These are phyloP conservation scores for Astreopora myriophthalma DNA, from an alignment of 64 coral and sea anemone genomes.

Conservation along the genomic window DNA sequence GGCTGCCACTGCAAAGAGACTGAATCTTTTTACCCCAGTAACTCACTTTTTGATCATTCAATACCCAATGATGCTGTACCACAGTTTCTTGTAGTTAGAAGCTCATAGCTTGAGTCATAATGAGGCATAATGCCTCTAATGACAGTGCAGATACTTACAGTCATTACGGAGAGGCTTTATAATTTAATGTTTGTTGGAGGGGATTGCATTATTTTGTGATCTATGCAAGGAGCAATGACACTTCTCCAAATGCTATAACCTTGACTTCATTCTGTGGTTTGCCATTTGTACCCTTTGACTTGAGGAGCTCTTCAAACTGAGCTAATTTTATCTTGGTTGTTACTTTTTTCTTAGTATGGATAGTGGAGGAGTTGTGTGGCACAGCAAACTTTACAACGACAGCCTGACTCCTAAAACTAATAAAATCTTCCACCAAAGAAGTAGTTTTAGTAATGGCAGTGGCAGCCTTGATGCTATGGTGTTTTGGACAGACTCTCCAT, in stretches of 20 bases:
- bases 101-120: too few relatives aligned
- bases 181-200: too few relatives aligned
- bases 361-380: constrained; percentile 87
- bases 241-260: too few relatives aligned
- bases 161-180: neutral
- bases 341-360: constrained; percentile 66
- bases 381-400: constrained; percentile 91
- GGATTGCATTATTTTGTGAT: neutral
- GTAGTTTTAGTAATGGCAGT: constrained; percentile 42
- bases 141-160: neutral
- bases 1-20: too few relatives aligned
- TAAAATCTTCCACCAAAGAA: constrained; percentile 68
- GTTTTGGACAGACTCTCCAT: constrained; percentile 95
- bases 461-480: constrained; percentile 65
- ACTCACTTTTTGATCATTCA: too few relatives aligned
- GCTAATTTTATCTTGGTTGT: neutral
- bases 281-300: too few relatives aligned
- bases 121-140: neutral
- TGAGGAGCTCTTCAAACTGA: too few relatives aligned
- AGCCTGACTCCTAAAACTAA: constrained; percentile 80
- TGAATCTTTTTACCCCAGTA: too few relatives aligned
- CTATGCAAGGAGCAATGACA: too few relatives aligned
- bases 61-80: too few relatives aligned
- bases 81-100: neutral
- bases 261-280: too few relatives aligned